Evolutionary conservation across 2,888 invertebrate species (phyloP).

Genomic region (Athetis lepigone): DNA sequence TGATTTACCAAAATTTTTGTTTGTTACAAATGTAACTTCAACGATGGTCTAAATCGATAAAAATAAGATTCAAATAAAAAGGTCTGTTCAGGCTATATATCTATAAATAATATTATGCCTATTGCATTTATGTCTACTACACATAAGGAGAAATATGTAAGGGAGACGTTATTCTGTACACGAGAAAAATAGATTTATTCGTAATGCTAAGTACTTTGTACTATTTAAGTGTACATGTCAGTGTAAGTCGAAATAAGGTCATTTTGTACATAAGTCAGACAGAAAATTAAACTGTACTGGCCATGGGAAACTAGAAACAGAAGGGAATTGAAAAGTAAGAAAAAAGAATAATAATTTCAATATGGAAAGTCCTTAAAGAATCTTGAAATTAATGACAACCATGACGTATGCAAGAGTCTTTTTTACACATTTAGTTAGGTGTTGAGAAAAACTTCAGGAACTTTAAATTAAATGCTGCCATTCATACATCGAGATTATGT

Average conservation of each 20-base stretch:
- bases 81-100: slow-evolving; percentile 12
- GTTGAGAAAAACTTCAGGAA: slow-evolving; percentile 34
- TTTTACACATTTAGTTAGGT: slow-evolving; percentile 5
- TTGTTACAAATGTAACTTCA: slow-evolving; percentile 2
- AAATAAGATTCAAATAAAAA: slow-evolving; percentile 5
- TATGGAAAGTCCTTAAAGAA: not conserved
- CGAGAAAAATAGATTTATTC: slow-evolving; percentile 56
- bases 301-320: not conserved
- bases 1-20: not conserved
- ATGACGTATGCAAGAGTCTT: slow-evolving; percentile 1
- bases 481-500: slow-evolving; percentile 40
- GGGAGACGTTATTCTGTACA: slow-evolving; percentile 13
- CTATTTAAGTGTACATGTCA: slow-evolving; percentile 53
- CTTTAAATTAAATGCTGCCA: slow-evolving; percentile 31
- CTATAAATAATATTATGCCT: slow-evolving; percentile 3
- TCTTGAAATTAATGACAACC: slow-evolving; percentile 23
- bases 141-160: slow-evolving; percentile 2
- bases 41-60: not conserved
- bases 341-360: not conserved
- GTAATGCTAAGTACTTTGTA: slow-evolving; percentile 57
- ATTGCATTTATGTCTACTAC: slow-evolving; percentile 27
- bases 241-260: slow-evolving; percentile 21
- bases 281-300: slow-evolving; percentile 5
- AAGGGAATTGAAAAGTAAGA: not conserved
- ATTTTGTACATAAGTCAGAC: slow-evolving; percentile 17